Base-by-base conservation (phyloP, 2,113 vertebrate genomes). In the Hippotragus niger region DNA sequence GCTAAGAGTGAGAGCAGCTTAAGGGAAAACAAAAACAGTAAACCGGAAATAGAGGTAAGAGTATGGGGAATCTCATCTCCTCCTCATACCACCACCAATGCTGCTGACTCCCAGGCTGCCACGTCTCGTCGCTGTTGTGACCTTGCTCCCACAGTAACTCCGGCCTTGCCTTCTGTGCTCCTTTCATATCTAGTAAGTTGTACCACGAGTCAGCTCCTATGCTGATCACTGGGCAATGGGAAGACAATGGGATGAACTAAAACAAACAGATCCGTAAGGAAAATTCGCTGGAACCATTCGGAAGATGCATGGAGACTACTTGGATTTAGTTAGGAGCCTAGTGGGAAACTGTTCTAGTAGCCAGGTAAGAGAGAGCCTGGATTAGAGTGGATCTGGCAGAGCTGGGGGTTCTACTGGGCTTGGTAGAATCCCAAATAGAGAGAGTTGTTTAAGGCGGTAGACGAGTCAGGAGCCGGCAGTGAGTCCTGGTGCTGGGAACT, bases 91-190 rank as follows among this genome's bases (percentile, higher is more conserved):
- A 17, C 62, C 16, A 1, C 45, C 52, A 7, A 2, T 14, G 1
- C 7, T 58, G 78, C 50, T 7, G 45, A n/a, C 12, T 9, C 27
- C 55, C 71, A 25, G 25, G 23, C 4, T 14, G 57, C 50, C 45
- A 21, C 3, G 31, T 19, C 55, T 7, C 13, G 9, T 3, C 31
- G 2, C 14, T 31, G n/a, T 19, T 2, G 5, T 16, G 16, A 27
- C 45, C 4, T 29, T 58, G 27, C 36, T 50, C 29, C 50, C 78
- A 62, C 31, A 47, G 36, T 36, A 16, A 40, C 14, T 25, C 33
- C 33, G 27, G 29, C 47, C 53, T 45, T 33, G 43, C 23, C 19
- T 1, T 29, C 36, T 58, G 45, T 6, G 40, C 31, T 43, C 19
- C 47, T 36, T 33, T 55, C 31, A 4, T 27, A 14, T 31, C 11